phyloP scores from a whole-genome alignment of 30 jellyfish, hydroid and myxozoan species.

The Hydractinia echinata region DNA sequence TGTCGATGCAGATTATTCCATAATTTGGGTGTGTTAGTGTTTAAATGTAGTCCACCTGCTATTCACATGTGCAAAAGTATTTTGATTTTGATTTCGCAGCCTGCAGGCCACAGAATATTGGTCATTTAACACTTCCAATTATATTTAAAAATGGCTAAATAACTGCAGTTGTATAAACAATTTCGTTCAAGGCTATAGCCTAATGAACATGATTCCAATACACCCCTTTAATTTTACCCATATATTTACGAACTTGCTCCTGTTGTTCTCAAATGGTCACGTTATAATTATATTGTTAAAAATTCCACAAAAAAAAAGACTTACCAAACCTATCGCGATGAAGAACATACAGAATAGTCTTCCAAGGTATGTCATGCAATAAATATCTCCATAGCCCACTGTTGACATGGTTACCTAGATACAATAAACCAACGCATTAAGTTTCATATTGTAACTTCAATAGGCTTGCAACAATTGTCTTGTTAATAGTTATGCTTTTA shows the following conservation, averaged over 20 bases:
- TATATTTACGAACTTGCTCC: neutral
- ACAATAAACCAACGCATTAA: no score
- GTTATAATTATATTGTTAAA: neutral
- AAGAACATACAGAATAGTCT: conserved; percentile 70
- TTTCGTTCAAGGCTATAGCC: no score
- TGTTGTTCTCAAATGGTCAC: neutral
- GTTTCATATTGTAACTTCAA: neutral
- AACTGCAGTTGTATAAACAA: no score
- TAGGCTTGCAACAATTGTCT: no score
- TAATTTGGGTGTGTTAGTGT: no score
- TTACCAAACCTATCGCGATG: conserved; percentile 88
- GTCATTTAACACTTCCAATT: neutral
- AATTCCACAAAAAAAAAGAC: conserved; percentile 8
- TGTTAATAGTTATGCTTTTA: neutral
- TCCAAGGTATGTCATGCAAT: conserved; percentile 77
- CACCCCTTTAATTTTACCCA: neutral
- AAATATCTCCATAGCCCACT: conserved; percentile 86
- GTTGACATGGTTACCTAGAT: conserved; percentile 93
- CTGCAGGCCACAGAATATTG: neutral
- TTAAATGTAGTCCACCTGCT: no score
- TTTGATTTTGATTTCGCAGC: neutral
- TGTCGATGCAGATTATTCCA: no score
- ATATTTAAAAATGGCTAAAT: neutral
- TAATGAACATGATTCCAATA: no score
- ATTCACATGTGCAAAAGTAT: no score